Conservation (phyloP, 2,888 invertebrate species). For the Acronicta leporina region DNA sequence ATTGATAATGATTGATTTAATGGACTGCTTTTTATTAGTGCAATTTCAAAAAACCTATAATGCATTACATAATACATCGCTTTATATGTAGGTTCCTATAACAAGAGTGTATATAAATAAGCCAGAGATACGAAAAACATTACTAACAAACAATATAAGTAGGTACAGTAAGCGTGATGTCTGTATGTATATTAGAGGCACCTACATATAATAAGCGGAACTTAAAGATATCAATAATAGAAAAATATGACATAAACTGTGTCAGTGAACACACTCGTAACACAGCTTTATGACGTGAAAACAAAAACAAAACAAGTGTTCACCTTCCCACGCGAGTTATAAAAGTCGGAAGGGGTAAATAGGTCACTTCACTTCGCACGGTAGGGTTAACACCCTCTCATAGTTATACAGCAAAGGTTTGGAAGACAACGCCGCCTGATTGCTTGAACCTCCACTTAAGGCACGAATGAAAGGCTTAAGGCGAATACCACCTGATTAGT, state of each 20-base stretch:
- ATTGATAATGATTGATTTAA: too few relatives aligned
- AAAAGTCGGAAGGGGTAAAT: conserved; percentile 42
- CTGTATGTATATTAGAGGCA: too few relatives aligned
- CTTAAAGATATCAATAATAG: conserved; percentile 10
- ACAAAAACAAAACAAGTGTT: conserved; percentile 28
- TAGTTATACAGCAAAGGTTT: conserved; percentile 37
- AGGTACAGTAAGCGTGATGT: too few relatives aligned
- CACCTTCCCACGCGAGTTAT: conserved; percentile 35
- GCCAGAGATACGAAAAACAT: too few relatives aligned
- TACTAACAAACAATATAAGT: too few relatives aligned
- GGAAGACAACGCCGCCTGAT: conserved; percentile 38
- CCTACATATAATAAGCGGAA: conserved; percentile 1
- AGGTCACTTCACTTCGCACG: conserved; percentile 37
- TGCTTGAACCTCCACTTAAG: conserved; percentile 20
- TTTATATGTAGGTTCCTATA: too few relatives aligned
- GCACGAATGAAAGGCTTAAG: conserved; percentile 24
- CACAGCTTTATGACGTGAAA: conserved; percentile 12
- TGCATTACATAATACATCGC: too few relatives aligned
- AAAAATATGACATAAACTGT: conserved; percentile 17
- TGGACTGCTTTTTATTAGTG: too few relatives aligned
- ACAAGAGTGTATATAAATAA: too few relatives aligned
- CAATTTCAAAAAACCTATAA: too few relatives aligned
- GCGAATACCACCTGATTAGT: conserved; percentile 29
- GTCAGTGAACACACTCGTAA: conserved; percentile 8
- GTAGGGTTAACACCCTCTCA: conserved; percentile 42